Evolutionary conservation across 2,113 vertebrate species (phyloP).

Genomic region (Australoheros scitulus): DNA sequence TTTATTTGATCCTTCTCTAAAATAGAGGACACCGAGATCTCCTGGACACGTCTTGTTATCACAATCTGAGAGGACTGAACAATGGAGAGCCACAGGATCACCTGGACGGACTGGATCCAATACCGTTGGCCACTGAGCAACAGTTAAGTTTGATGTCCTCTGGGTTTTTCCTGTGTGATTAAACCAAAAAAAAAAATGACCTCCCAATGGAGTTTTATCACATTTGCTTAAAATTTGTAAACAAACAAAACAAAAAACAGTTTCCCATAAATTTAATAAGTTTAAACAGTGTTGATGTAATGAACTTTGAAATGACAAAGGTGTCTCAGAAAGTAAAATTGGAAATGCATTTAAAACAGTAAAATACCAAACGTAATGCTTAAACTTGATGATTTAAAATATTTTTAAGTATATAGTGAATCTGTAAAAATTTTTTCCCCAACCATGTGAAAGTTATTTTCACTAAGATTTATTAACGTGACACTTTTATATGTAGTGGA

Average conservation of each 20-base stretch:
- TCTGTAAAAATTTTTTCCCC: fast-evolving
- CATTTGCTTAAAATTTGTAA: no score
- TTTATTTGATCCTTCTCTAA: neutral
- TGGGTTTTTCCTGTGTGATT: no score
- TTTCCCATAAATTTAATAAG: no score
- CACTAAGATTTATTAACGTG: neutral
- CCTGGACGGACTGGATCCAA: neutral
- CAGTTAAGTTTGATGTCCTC: neutral
- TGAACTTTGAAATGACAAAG: no score
- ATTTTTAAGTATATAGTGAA: neutral
- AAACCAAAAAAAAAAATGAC: neutral
- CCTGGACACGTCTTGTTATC: neutral
- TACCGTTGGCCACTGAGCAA: neutral
- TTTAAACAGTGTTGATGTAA: no score
- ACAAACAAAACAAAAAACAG: no score
- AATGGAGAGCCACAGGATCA: slow-evolving; percentile 13
- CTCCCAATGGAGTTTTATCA: fast-evolving
- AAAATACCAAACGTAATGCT: no score
- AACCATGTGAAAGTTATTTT: neutral
- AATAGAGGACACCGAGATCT: neutral
- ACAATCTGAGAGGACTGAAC: neutral
- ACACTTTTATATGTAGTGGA: neutral
- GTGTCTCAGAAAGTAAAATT: no score
- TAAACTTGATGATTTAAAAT: neutral
- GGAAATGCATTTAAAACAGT: no score